A percentile compares a stretch with the other conserved stretches of the same genome.
Conservation (phyloP, 2,113 vertebrate species). For the Caracal caracal region DNA sequence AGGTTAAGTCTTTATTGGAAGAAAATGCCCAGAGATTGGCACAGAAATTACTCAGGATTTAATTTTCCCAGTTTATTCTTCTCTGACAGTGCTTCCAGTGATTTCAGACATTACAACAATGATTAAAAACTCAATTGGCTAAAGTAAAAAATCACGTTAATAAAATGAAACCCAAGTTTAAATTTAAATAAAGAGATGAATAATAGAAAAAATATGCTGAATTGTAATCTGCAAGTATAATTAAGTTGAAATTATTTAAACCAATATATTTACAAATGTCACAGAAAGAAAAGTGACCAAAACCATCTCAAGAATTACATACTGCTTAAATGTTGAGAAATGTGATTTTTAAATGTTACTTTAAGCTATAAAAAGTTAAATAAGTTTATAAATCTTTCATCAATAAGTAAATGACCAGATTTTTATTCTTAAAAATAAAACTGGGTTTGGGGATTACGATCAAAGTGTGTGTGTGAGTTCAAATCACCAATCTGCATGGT, state of each 20-base stretch:
- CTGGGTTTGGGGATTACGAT: not conserved
- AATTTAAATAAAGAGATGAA: constrained; percentile 6
- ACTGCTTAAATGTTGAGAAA: constrained; percentile 22
- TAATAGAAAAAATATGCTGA: not conserved
- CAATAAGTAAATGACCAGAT: not conserved
- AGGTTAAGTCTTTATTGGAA: not conserved
- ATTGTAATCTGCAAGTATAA: not conserved
- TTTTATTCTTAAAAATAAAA: constrained; percentile 51
- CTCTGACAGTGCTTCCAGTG: not conserved
- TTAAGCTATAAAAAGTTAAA: not conserved
- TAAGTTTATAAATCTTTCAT: not conserved
- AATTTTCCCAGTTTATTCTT: not conserved
- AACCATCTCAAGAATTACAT: not conserved
- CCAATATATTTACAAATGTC: not conserved
- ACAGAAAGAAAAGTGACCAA: not conserved
- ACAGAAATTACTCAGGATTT: not conserved
- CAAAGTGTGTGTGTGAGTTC: not conserved
- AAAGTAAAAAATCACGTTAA: constrained; percentile 5
- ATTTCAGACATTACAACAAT: not conserved
- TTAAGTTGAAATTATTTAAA: not conserved
- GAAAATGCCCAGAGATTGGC: not conserved
- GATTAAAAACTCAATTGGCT: not conserved
- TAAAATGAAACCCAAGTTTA: constrained; percentile 16
- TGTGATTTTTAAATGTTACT: not conserved
- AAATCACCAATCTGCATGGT: not conserved